Percentiles rank a stretch among this genome's conserved stretches.
These are phyloP conservation scores for Lepidurus packardi DNA, from an alignment of 1,140 invertebrate species.

Conservation along the genomic window DNA sequence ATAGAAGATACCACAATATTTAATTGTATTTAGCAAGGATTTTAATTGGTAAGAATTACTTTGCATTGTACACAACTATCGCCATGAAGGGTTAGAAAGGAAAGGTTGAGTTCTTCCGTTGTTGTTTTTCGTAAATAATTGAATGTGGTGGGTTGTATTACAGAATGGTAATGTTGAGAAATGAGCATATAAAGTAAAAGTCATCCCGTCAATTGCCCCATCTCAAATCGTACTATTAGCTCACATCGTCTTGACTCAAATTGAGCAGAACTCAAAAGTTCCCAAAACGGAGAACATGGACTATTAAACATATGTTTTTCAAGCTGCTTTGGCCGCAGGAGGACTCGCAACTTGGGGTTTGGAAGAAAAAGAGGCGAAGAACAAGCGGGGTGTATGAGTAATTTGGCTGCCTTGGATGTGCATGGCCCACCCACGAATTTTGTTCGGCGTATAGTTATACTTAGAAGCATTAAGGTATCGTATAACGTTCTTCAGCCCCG, in stretches of 20 bases:
- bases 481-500: slow-evolving; percentile 14
- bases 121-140: no score
- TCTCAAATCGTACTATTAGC: background rate
- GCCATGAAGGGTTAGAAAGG: no score
- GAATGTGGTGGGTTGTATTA: no score
- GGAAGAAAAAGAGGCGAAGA: background rate
- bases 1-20: background rate
- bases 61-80: no score
- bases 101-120: no score
- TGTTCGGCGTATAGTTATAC: background rate
- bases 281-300: background rate
- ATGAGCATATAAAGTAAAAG: no score
- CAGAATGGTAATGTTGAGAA: no score
- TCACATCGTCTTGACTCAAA: background rate
- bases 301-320: background rate
- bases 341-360: background rate
- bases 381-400: background rate
- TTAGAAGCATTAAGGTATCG: slow-evolving; percentile 15
- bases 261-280: background rate
- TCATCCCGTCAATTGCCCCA: no score
- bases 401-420: background rate
- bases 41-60: no score
- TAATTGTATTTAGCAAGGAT: background rate
- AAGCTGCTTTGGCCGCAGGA: background rate
- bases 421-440: slow-evolving; percentile 14